Conservation (phyloP, 2,113 vertebrate species). For the Carlito syrichta region DNA sequence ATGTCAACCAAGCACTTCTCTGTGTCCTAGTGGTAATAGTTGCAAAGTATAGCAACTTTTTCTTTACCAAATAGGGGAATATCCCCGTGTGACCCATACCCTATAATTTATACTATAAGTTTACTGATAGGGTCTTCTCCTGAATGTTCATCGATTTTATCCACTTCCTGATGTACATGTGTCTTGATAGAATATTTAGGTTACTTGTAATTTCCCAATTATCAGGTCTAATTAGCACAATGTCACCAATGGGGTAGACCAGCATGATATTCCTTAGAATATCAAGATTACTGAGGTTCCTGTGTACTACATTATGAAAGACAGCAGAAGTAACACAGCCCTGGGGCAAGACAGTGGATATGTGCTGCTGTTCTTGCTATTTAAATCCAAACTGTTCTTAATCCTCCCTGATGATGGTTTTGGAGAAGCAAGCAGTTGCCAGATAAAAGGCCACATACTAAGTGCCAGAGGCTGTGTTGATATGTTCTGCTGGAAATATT, state of each 20-base stretch:
- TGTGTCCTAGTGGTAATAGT: not conserved
- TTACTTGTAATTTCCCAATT: not conserved
- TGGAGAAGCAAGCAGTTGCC: not conserved
- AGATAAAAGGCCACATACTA: not conserved
- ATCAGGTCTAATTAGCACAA: not conserved
- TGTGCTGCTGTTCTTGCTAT: not conserved
- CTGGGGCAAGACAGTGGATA: not conserved
- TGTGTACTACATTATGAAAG: not conserved
- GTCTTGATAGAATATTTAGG: not conserved
- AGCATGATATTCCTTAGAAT: not conserved
- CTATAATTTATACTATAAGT: not conserved
- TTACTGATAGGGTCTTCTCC: not conserved
- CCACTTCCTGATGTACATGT: not conserved
- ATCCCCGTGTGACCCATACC: accelerated
- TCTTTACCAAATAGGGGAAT: not conserved
- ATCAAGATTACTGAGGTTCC: not conserved
- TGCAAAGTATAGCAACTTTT: too few relatives aligned
- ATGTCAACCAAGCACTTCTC: not conserved
- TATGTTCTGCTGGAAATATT: not conserved
- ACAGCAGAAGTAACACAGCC: not conserved
- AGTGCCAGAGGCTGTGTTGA: not conserved
- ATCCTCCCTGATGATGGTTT: not conserved
- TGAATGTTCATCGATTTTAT: not conserved
- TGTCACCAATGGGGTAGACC: not conserved
- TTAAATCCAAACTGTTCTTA: not conserved